phyloP scores from a whole-genome alignment of 2,797 vertebrate genomes.

The Cirrhinus molitorella region DNA sequence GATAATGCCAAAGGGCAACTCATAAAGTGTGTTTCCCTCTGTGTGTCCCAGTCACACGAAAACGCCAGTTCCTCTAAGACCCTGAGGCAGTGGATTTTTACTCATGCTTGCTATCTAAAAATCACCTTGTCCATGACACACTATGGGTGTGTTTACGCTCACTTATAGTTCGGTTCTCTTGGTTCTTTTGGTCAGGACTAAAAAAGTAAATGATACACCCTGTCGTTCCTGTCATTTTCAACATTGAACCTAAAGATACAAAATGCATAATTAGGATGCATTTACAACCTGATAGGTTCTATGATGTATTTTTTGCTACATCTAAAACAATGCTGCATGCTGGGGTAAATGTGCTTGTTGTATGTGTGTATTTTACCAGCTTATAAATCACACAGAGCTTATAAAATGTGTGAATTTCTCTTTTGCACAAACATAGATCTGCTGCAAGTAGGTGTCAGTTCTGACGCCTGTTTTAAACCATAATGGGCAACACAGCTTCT shows the following conservation, averaged over 20 bases:
- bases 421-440: too few species aligned
- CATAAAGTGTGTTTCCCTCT: slow-evolving; percentile 33
- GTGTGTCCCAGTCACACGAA: neutral
- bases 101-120: neutral
- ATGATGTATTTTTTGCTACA: neutral
- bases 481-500: neutral
- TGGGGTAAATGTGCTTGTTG: too few species aligned
- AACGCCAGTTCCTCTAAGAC: neutral
- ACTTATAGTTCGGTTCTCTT: neutral
- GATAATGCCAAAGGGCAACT: neutral
- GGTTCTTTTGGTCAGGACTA: neutral
- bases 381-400: too few species aligned
- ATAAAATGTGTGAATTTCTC: too few species aligned
- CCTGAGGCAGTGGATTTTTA: neutral
- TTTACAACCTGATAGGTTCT: neutral
- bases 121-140: neutral
- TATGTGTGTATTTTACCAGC: too few species aligned
- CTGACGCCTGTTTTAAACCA: too few species aligned
- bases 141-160: neutral
- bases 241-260: neutral
- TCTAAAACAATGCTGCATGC: too few species aligned
- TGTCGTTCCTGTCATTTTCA: neutral
- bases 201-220: neutral
- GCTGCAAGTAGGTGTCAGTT: too few species aligned
- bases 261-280: too few species aligned